Conservation (phyloP, 2,113 vertebrate species). For the Rhynchomys soricoides region DNA sequence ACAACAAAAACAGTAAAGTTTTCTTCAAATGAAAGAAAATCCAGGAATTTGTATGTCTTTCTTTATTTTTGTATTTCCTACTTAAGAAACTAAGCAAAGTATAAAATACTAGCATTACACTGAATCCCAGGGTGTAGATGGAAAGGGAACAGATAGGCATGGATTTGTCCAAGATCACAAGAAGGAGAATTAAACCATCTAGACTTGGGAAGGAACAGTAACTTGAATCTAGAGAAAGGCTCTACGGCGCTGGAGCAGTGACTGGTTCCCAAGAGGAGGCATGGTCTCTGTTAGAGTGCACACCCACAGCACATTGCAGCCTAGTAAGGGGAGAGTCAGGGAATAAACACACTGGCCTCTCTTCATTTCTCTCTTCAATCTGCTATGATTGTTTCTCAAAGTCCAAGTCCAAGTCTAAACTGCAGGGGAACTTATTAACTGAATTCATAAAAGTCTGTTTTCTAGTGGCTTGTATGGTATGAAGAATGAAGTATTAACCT, state of each 20-base stretch:
- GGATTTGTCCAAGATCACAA: background rate
- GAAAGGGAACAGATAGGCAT: background rate
- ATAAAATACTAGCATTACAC: background rate
- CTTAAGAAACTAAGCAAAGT: background rate
- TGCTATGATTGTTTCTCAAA: background rate
- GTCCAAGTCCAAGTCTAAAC: slow-evolving; percentile 8
- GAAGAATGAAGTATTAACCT: background rate
- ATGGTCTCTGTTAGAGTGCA: background rate
- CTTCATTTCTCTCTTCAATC: background rate
- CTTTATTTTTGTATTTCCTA: slow-evolving; percentile 15
- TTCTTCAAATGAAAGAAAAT: background rate
- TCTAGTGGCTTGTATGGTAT: background rate
- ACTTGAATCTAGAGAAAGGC: background rate
- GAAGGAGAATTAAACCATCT: background rate
- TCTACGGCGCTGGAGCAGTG: background rate
- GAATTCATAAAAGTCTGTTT: background rate
- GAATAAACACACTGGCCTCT: background rate
- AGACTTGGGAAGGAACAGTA: background rate
- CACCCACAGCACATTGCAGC: background rate
- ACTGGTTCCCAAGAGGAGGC: background rate
- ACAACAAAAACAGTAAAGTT: background rate
- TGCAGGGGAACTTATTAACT: background rate
- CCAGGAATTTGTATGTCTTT: background rate
- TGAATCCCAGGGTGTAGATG: background rate
- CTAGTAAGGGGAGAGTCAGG: background rate